phyloP scores from a whole-genome alignment of 1,140 invertebrate genomes.

The Drosophila oshimai region DNA sequence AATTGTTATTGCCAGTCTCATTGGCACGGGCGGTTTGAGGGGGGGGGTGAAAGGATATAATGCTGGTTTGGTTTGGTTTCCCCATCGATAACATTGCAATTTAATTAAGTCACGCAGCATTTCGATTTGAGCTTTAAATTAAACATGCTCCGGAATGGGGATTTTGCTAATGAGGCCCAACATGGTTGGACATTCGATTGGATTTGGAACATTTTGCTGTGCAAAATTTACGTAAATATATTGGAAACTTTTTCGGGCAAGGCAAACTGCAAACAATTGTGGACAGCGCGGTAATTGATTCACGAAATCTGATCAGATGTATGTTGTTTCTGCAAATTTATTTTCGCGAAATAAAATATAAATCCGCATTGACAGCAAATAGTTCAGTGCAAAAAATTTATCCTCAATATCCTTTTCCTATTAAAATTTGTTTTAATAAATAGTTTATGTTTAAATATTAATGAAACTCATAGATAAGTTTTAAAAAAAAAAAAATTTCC shows the following conservation, averaged over 20 bases:
- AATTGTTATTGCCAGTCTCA: constrained; percentile 57
- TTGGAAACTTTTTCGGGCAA: constrained; percentile 6
- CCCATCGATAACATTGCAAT: constrained; percentile 60
- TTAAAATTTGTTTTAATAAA: too few species aligned
- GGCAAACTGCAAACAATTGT: constrained; percentile 5
- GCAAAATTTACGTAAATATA: background rate
- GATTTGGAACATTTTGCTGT: background rate
- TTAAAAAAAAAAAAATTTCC: too few species aligned
- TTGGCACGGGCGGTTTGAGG: background rate
- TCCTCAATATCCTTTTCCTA: too few species aligned
- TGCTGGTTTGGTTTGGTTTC: background rate
- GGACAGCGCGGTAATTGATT: constrained; percentile 28
- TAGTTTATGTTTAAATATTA: too few species aligned
- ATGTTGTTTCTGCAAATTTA: constrained; percentile 2
- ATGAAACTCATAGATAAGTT: too few species aligned
- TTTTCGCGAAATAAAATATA: background rate
- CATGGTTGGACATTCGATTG: constrained; percentile 41
- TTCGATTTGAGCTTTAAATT: constrained; percentile 69
- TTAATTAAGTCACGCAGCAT: constrained; percentile 78
- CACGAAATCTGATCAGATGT: background rate
- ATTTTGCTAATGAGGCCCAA: constrained; percentile 53
- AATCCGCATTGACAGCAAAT: background rate
- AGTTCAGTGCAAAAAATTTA: background rate
- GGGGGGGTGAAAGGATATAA: background rate
- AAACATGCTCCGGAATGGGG: constrained; percentile 33